Evolutionary conservation across 2,797 vertebrate species (phyloP).

Genomic region (Anisognathus igniventris): DNA sequence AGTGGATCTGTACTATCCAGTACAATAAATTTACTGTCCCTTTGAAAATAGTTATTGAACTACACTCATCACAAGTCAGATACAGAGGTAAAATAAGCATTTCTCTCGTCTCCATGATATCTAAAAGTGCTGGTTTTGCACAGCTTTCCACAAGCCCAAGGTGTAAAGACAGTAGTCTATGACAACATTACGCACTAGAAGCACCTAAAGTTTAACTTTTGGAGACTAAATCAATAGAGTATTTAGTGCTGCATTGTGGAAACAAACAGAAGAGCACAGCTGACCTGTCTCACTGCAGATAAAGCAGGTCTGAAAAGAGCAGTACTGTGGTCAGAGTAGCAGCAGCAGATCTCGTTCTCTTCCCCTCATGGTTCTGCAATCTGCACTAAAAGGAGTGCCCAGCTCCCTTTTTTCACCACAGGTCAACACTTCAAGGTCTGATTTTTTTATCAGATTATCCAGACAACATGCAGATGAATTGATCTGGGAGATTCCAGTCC

Average conservation of each 20-base stretch:
- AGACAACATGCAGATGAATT: background rate
- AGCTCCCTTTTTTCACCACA: background rate
- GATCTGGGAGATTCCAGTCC: background rate
- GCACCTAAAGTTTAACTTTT: constrained; percentile 45
- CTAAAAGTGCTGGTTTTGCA: background rate
- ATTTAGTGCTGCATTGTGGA: constrained; percentile 25
- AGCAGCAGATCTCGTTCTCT: background rate
- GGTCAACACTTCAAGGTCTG: background rate
- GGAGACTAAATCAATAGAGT: constrained; percentile 53
- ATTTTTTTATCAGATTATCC: background rate
- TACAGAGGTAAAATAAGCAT: constrained; percentile 2
- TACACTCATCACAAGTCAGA: constrained; percentile 22
- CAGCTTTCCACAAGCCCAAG: background rate
- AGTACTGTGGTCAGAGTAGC: background rate
- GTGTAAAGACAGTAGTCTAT: background rate
- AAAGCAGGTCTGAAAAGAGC: background rate
- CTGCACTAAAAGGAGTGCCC: background rate
- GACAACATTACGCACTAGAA: constrained; percentile 45
- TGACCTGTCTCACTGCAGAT: background rate
- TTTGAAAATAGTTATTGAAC: constrained; percentile 32
- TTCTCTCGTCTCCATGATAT: background rate
- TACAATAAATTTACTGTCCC: background rate
- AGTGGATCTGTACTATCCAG: background rate
- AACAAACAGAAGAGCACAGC: constrained; percentile 18
- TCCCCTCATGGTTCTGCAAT: background rate